Conservation (phyloP, 2,888 invertebrate genomes). For the Baccha elongata region DNA sequence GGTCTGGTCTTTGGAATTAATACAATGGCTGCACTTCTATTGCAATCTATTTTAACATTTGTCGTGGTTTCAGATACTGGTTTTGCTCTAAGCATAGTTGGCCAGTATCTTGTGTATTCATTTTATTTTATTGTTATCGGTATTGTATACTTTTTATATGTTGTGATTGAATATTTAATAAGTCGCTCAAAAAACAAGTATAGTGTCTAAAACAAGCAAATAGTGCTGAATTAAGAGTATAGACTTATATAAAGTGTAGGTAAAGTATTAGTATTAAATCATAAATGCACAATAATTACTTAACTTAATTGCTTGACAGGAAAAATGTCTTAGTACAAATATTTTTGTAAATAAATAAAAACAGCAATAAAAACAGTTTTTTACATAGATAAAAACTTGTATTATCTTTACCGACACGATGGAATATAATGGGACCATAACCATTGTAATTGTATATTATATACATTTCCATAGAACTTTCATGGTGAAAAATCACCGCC, state of each 20-base stretch:
- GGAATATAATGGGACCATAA: too few relatives aligned
- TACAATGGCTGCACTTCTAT: constrained; percentile 89
- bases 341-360: not conserved
- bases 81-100: constrained; percentile 77
- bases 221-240: too few relatives aligned
- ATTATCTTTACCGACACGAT: too few relatives aligned
- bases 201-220: not conserved
- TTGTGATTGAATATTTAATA: constrained; percentile 77
- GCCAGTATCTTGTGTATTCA: constrained; percentile 80
- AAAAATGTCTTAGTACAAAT: constrained; percentile 15
- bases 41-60: constrained; percentile 90
- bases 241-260: not conserved
- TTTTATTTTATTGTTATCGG: constrained; percentile 80
- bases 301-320: not conserved
- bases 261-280: not conserved
- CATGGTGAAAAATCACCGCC: too few relatives aligned
- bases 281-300: constrained; percentile 9
- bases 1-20: constrained; percentile 96
- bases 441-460: too few relatives aligned
- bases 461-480: too few relatives aligned
- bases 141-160: constrained; percentile 78
- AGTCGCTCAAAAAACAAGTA: constrained; percentile 31
- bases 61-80: constrained; percentile 79
- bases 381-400: not conserved
- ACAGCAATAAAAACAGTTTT: not conserved